Conservation (phyloP, 2,888 invertebrate genomes). For the Podotricha telesiphe region DNA sequence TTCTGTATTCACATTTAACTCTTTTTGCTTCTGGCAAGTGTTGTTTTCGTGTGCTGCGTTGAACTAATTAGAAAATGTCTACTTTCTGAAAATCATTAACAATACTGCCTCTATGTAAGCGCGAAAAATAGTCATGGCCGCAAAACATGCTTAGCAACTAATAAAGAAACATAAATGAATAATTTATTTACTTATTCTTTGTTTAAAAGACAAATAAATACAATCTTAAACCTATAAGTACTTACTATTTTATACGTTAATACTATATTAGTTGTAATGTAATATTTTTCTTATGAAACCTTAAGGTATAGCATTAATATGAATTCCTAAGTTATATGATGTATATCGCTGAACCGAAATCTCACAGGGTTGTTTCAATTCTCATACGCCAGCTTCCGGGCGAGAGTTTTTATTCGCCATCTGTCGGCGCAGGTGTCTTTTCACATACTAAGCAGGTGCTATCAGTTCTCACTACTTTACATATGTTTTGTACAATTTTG, state of each 20-base stretch:
- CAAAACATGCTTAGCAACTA: background rate
- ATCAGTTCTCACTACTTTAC: constrained; percentile 61
- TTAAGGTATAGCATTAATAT: background rate
- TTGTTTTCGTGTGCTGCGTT: background rate
- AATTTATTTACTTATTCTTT: no score
- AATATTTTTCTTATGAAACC: background rate
- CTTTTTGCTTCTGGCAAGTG: background rate
- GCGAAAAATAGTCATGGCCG: constrained; percentile 14
- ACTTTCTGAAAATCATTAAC: constrained; percentile 1
- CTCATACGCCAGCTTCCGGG: constrained; percentile 53
- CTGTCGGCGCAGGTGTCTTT: constrained; percentile 78
- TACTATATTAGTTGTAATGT: background rate
- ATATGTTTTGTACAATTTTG: constrained; percentile 35
- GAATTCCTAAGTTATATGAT: background rate
- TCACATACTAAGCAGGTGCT: constrained; percentile 80
- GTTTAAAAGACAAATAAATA: no score
- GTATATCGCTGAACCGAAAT: constrained; percentile 21
- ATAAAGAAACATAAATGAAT: background rate
- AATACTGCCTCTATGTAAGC: constrained; percentile 3
- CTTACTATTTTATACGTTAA: no score
- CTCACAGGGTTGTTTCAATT: constrained; percentile 44
- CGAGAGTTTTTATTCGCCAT: constrained; percentile 67
- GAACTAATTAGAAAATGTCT: constrained; percentile 12
- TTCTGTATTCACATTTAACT: background rate
- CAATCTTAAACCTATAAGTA: no score